Percentiles rank a stretch among this genome's conserved stretches.
phyloP scores from a whole-genome alignment of 2,888 invertebrate species.

The Anagyrus pseudococci region DNA sequence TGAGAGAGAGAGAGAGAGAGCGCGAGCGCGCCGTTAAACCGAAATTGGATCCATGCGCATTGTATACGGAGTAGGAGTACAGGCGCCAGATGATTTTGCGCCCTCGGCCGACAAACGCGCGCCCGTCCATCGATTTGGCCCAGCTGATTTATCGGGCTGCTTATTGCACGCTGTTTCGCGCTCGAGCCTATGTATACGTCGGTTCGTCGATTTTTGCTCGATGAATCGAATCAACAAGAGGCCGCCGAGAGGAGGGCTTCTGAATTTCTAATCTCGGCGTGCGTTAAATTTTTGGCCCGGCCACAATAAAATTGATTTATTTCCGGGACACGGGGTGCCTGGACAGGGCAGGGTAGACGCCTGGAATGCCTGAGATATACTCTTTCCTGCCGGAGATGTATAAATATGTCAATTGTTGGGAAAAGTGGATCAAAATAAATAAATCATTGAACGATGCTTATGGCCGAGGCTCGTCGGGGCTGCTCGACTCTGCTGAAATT shows the following conservation, averaged over 20 bases:
- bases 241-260: conserved; percentile 1
- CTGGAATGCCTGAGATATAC: no score
- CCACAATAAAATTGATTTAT: conserved; percentile 18
- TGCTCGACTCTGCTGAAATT: no score
- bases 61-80: conserved; percentile 11
- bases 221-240: conserved; percentile 19
- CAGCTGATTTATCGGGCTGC: no score
- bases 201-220: conserved; percentile 19
- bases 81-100: no score
- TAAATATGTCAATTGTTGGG: conserved; percentile 1
- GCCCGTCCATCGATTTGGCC: no score
- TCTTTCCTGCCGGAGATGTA: not conserved
- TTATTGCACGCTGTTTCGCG: no score
- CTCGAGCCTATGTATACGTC: no score
- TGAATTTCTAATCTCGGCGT: conserved; percentile 19
- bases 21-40: not conserved
- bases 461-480: no score
- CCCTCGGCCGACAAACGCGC: no score
- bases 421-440: not conserved
- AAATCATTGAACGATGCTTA: conserved; percentile 16
- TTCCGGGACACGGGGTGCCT: not conserved
- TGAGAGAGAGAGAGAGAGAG: no score
- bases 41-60: conserved; percentile 27
- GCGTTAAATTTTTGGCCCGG: conserved; percentile 22
- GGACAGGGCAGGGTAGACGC: no score